Conservation (phyloP, 2,113 vertebrate species). For the Ophiodon elongatus region DNA sequence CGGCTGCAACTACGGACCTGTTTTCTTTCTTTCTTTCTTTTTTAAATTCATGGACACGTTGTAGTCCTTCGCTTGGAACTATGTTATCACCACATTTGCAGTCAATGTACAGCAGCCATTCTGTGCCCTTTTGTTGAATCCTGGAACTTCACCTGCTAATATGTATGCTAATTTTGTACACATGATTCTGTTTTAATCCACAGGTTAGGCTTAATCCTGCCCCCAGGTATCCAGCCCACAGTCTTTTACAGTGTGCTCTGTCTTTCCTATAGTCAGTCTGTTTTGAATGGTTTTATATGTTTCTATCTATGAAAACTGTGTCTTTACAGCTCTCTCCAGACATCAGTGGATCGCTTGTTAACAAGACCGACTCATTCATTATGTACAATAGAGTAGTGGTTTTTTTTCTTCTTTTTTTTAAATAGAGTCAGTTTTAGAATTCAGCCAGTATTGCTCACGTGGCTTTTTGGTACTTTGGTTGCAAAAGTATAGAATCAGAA, state of each 20-base stretch:
- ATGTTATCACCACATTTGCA: neutral
- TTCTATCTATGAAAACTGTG: conserved; percentile 79
- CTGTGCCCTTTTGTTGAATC: conserved; percentile 25
- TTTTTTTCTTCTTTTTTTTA: too few species aligned
- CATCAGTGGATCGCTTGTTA: conserved; percentile 66
- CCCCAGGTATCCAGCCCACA: conserved; percentile 55
- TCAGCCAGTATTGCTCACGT: conserved; percentile 52
- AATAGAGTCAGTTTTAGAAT: conserved; percentile 65
- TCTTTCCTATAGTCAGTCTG: conserved; percentile 64
- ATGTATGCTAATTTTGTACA: neutral
- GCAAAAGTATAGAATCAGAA: conserved; percentile 57
- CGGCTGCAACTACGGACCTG: conserved; percentile 22
- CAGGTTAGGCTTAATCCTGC: conserved; percentile 48
- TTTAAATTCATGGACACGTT: conserved; percentile 7
- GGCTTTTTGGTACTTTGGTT: conserved; percentile 69
- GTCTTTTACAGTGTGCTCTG: conserved; percentile 65
- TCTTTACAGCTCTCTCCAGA: conserved; percentile 65
- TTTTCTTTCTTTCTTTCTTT: conserved; percentile 9
- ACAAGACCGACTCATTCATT: conserved; percentile 54
- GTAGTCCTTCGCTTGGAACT: neutral
- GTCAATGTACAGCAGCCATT: neutral
- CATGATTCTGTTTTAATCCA: conserved; percentile 21
- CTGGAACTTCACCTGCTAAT: neutral
- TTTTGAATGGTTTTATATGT: conserved; percentile 80
- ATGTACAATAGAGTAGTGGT: conserved; percentile 62